These are phyloP conservation scores for Eupithecia tripunctaria DNA, from an alignment of 2,888 invertebrate genomes.

Conservation along the genomic window DNA sequence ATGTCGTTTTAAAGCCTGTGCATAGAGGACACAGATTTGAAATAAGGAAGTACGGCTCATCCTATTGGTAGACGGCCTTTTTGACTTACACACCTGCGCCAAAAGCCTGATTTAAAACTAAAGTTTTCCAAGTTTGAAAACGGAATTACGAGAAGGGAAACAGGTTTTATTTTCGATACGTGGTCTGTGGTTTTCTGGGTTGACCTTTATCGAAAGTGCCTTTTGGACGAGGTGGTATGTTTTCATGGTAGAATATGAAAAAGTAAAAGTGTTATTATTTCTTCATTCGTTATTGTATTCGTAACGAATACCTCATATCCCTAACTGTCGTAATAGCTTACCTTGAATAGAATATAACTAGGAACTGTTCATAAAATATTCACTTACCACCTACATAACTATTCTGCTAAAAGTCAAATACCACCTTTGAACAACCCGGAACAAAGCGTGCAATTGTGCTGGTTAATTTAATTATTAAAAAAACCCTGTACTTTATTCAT, in stretches of 20 bases:
- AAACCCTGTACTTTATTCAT: not conserved
- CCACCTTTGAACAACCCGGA: not conserved
- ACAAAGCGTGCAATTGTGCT: not conserved
- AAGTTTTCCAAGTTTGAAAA: slow-evolving; percentile 23
- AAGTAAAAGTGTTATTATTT: not conserved
- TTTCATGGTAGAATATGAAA: not conserved
- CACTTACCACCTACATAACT: not conserved
- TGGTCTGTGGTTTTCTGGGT: slow-evolving; percentile 4
- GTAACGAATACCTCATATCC: not conserved
- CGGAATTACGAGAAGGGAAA: slow-evolving; percentile 12
- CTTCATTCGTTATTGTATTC: not conserved
- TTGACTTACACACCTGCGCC: slow-evolving; percentile 48
- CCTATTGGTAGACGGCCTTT: slow-evolving; percentile 60
- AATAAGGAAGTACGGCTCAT: slow-evolving; percentile 70
- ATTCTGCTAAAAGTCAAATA: not conserved
- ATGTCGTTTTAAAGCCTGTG: slow-evolving; percentile 57
- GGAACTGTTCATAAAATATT: not conserved
- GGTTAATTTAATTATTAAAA: not conserved
- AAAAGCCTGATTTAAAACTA: slow-evolving; percentile 36
- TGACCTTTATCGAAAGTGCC: slow-evolving; percentile 1
- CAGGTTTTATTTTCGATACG: slow-evolving; percentile 1
- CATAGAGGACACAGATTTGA: slow-evolving; percentile 73
- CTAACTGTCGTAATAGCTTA: not conserved
- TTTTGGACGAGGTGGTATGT: not conserved
- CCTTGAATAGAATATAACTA: not conserved